A percentile compares a stretch with the other conserved stretches of the same genome.
Evolutionary conservation across 1,140 invertebrate species (phyloP).

Genomic region (Zaprionus kolodkinae): DNA sequence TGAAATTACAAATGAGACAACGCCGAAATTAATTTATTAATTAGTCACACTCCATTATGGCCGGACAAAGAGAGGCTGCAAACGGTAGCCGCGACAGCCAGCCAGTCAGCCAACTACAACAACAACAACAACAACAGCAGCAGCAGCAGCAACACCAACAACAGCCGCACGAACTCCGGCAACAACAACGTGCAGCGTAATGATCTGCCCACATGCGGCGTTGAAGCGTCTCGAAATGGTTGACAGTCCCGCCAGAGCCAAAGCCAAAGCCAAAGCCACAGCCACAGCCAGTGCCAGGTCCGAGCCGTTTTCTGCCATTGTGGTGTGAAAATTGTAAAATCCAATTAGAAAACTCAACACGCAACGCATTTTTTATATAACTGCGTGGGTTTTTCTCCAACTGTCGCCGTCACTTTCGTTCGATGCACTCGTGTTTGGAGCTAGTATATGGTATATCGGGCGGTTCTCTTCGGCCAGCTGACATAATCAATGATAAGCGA

Average conservation of each 20-base stretch:
- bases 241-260: slow-evolving; percentile 30
- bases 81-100: slow-evolving; percentile 48
- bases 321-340: slow-evolving; percentile 48
- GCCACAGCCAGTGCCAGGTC: background rate
- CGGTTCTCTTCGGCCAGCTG: slow-evolving; percentile 36
- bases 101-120: slow-evolving; percentile 11
- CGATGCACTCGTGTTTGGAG: background rate
- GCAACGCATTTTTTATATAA: slow-evolving; percentile 51
- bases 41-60: slow-evolving; percentile 81
- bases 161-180: slow-evolving; percentile 23
- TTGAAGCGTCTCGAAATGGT: slow-evolving; percentile 51
- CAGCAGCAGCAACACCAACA: slow-evolving; percentile 26
- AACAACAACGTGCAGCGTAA: slow-evolving; percentile 39
- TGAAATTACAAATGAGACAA: slow-evolving; percentile 82
- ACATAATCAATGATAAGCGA: slow-evolving; percentile 76
- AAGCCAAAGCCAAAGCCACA: slow-evolving; percentile 4
- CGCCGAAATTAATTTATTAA: slow-evolving; percentile 81
- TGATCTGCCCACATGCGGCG: slow-evolving; percentile 71
- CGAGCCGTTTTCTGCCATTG: slow-evolving; percentile 42
- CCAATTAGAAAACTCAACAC: slow-evolving; percentile 50
- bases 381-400: slow-evolving; percentile 38
- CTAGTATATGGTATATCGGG: background rate
- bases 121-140: slow-evolving; percentile 32
- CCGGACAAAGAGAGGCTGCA: slow-evolving; percentile 61
- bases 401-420: slow-evolving; percentile 1